phyloP scores from a whole-genome alignment of 2,113 vertebrate genomes.

The Alligator sinensis region DNA sequence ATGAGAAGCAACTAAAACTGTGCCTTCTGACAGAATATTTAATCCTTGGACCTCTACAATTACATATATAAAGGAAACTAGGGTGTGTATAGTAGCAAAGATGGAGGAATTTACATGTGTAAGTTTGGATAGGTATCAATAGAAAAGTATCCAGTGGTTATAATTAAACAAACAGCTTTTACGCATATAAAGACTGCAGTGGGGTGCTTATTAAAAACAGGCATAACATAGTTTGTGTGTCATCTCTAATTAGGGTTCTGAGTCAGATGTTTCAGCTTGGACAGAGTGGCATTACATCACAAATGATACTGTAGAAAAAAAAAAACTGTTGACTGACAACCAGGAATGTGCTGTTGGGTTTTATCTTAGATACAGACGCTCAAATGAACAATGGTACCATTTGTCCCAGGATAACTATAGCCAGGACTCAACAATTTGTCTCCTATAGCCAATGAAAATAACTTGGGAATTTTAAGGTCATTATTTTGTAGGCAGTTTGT shows the following conservation, averaged over 20 bases:
- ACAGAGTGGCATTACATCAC: slow-evolving; percentile 40
- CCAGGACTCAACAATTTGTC: slow-evolving; percentile 5
- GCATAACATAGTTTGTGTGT: not conserved
- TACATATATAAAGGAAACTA: not conserved
- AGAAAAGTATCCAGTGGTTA: not conserved
- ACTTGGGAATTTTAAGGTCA: not conserved
- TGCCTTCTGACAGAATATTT: not conserved
- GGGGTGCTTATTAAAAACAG: not conserved
- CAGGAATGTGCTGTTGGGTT: slow-evolving; percentile 34
- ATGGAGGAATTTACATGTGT: not conserved
- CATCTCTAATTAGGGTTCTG: not conserved
- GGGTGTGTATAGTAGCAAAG: not conserved
- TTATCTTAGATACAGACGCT: slow-evolving; percentile 43
- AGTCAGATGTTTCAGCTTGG: slow-evolving; percentile 1
- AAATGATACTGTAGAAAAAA: not conserved
- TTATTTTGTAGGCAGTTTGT: not conserved
- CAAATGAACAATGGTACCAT: not conserved
- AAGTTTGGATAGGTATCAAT: not conserved
- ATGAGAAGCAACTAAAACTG: not conserved
- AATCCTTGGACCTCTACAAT: not conserved
- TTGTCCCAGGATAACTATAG: slow-evolving; percentile 4
- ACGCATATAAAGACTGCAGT: not conserved
- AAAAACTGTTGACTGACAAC: slow-evolving; percentile 41
- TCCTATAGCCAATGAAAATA: slow-evolving; percentile 51
- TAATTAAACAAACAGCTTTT: not conserved